Base-by-base conservation (phyloP, 2,797 vertebrate genomes). In the Meriones psammophilus region DNA sequence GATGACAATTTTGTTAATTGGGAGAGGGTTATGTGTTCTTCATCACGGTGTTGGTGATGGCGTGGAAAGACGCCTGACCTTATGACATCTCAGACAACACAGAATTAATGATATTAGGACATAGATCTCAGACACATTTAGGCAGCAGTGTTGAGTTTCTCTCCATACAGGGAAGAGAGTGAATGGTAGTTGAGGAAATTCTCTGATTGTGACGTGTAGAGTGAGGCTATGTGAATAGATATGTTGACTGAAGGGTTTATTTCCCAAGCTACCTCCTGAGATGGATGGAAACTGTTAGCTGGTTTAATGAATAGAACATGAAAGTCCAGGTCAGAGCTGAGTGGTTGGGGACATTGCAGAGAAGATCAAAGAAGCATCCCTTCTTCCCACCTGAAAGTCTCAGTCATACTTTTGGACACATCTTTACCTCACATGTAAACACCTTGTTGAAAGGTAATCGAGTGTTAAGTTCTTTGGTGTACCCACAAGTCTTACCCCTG, bases 341-440 rank as follows among this genome's bases (percentile, higher is more conserved):
- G 0, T n/a, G 78, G 36, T 68, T 66, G 58, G 14, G 28, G 76
- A 46, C 7, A 30, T 64, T 30, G 46, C 8, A 85, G 77, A 89
- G 33, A 68, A 39, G 50, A 22, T 0, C 1, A 74, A 15, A 3
- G 22, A 6, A 33, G 24, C 33, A 33, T 39, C 14, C 24, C 0
- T 39, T 12, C 36, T 88, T 91, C n/a, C 20, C 64, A 22, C 78
- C 39, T 36, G 46, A 85, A 78, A 5, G 0, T 56, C 50, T 80
- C 56, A 36, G 28, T 58, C 6, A 22, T 8, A 24, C 62, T 89
- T 87, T 56, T 85, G 36, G 58, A 9, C 30, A 62, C 56, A 39
- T 50, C 13, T 56, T 76, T 74, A 20, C 22, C 36, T 13, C 58
- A 73, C 24, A 62, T 79, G 42, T 73, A 60, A 87, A 73, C 30